Conservation (phyloP, 2,797 vertebrate genomes). For the Anabacerthia variegaticeps region DNA sequence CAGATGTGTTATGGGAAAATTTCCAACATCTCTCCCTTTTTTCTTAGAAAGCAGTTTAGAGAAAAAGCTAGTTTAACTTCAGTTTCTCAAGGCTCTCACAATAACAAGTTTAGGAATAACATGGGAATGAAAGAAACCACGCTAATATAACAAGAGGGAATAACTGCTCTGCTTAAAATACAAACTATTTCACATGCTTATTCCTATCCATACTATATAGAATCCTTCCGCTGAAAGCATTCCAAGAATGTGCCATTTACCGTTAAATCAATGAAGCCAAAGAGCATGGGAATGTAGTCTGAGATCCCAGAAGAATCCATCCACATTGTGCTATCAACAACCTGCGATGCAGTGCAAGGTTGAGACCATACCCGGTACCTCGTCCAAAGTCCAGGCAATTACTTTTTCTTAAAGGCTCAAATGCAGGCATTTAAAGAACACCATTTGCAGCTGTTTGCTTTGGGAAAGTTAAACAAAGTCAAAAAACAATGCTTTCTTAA, state of each 20-base stretch:
- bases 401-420: not conserved
- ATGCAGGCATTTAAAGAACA: not conserved
- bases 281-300: constrained; percentile 76
- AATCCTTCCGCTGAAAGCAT: constrained; percentile 65
- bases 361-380: not conserved
- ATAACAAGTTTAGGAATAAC: constrained; percentile 28
- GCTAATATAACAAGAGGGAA: constrained; percentile 25
- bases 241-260: constrained; percentile 75
- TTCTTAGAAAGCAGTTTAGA: constrained; percentile 59
- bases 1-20: constrained; percentile 57
- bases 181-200: constrained; percentile 54
- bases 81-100: constrained; percentile 45
- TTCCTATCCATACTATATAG: constrained; percentile 61
- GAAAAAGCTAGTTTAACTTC: constrained; percentile 16
- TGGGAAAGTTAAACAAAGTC: not conserved
- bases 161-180: constrained; percentile 26
- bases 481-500: not conserved
- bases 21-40: constrained; percentile 47
- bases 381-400: not conserved
- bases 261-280: constrained; percentile 73
- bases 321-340: constrained; percentile 23
- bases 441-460: not conserved
- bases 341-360: constrained; percentile 11
- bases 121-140: constrained; percentile 38
- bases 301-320: constrained; percentile 56